These are phyloP conservation scores for Tetropium fuscum DNA, from an alignment of 2,888 invertebrate genomes.

Conservation along the genomic window DNA sequence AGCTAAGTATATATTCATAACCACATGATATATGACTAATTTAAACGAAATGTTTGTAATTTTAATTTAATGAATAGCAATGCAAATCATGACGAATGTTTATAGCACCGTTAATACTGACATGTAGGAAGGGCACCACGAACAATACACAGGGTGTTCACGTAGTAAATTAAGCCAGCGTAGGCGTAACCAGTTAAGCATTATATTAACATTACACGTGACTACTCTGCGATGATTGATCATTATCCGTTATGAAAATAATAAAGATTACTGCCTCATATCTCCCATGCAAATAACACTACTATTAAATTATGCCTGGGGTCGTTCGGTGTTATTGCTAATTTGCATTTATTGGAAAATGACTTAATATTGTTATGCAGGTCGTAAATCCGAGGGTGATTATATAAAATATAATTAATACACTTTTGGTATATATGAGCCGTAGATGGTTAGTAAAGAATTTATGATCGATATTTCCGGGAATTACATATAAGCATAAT, in stretches of 20 bases:
- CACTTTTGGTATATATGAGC: too few species aligned
- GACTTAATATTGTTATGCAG: conserved; percentile 42
- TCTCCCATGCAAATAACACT: conserved; percentile 51
- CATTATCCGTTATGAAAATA: conserved; percentile 58
- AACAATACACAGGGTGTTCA: conserved; percentile 42
- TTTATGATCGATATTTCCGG: too few species aligned
- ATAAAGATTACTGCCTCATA: conserved; percentile 56
- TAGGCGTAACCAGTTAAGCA: conserved; percentile 53
- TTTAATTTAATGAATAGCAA: conserved; percentile 36
- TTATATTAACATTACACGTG: conserved; percentile 57
- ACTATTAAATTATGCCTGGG: conserved; percentile 41
- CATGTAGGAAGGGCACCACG: conserved; percentile 1
- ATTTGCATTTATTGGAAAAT: conserved; percentile 52
- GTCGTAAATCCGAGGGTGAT: conserved; percentile 39
- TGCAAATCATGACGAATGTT: conserved; percentile 28
- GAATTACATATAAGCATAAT: too few species aligned
- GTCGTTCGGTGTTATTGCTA: conserved; percentile 47
- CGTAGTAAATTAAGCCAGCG: conserved; percentile 52
- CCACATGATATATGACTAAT: conserved; percentile 37
- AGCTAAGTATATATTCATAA: conserved; percentile 28
- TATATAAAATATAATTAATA: conserved; percentile 38
- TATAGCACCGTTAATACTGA: neutral
- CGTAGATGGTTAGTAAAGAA: too few species aligned
- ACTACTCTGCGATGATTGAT: conserved; percentile 59
- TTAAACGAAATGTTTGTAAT: conserved; percentile 32